Base-by-base conservation (phyloP, 2,888 invertebrate genomes). In the Polymixis flavicincta region DNA sequence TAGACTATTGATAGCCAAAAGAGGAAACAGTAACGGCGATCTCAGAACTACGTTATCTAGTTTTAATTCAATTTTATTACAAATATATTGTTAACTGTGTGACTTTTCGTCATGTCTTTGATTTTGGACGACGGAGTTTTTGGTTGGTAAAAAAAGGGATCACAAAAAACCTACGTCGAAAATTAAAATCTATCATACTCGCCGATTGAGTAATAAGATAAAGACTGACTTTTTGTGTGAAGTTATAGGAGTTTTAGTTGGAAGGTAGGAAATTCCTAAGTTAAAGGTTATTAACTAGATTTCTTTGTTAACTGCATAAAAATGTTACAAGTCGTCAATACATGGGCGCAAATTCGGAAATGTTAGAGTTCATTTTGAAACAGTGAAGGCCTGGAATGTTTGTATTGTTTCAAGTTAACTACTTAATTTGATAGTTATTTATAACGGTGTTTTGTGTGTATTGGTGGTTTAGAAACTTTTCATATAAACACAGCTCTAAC, bases 221-320 rank as follows among this genome's bases (percentile, higher is more conserved):
- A 0, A 57, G 11, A n/a, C 13, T 28, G 45, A 66, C n/a, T 73
- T 73, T 45, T 63, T 63, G 25, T n/a, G 19, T 37, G 52, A 0
- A 57, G 37, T 63, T 22, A 28, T 1, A 52, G 5, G 13, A 17
- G 2, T 48, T 54, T 42, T 48, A 42, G 9, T 32, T 60, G 2
- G 0, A 54, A 22, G 22, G 37, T 25, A n/a, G 11, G 25, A 45
- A 63, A 37, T 67, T 45, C 19, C 22, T 1, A 66, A 45, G 32
- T 61, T 69, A 17, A 42, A 70, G 65, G 82, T 82, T 76, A 77
- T 0, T 42, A 50, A 1, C 13, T 6, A 45, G 0, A 71, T 32
- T 13, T 37, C 3, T 37, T 37, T 37, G 4, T 52, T 4, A 57
- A 28, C 9, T 57, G 37, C 13, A 1, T 22, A 11, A 28, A 32